Conservation (phyloP, 2,888 invertebrate species). For the Amphipoea lucens region DNA sequence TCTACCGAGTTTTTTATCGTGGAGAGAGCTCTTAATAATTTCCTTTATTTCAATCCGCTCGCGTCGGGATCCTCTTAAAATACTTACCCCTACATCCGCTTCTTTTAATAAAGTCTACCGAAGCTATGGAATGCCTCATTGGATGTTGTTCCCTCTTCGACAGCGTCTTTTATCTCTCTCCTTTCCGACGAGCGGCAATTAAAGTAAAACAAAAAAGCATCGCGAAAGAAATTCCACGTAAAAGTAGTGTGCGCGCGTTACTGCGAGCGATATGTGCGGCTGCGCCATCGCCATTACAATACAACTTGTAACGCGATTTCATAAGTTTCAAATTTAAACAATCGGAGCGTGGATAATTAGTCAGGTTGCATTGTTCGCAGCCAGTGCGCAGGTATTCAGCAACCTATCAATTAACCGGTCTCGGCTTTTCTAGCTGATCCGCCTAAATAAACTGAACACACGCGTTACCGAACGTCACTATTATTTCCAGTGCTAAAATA, state of each 20-base stretch:
- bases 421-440: conserved; percentile 79
- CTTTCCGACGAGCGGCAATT: conserved; percentile 84
- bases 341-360: conserved; percentile 87
- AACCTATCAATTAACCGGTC: conserved; percentile 84
- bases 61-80: conserved; percentile 89
- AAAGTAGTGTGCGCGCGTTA: conserved; percentile 76
- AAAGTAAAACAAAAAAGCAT: conserved; percentile 83
- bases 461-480: conserved; percentile 59
- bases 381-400: conserved; percentile 87
- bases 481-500: conserved; percentile 82
- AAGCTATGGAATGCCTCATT: conserved; percentile 86
- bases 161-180: conserved; percentile 85
- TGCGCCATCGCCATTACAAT: conserved; percentile 79
- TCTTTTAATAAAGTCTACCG: conserved; percentile 89
- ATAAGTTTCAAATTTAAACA: conserved; percentile 89
- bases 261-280: conserved; percentile 68
- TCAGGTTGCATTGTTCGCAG: conserved; percentile 85
- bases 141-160: conserved; percentile 82
- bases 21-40: conserved; percentile 88
- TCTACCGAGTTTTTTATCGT: conserved; percentile 81
- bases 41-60: conserved; percentile 89
- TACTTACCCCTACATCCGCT: conserved; percentile 90
- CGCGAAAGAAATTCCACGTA: conserved; percentile 85
- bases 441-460: conserved; percentile 84
- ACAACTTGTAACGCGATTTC: conserved; percentile 82